Evolutionary conservation across 2,888 invertebrate species (phyloP).

Genomic region (Cerceris rybyensis): DNA sequence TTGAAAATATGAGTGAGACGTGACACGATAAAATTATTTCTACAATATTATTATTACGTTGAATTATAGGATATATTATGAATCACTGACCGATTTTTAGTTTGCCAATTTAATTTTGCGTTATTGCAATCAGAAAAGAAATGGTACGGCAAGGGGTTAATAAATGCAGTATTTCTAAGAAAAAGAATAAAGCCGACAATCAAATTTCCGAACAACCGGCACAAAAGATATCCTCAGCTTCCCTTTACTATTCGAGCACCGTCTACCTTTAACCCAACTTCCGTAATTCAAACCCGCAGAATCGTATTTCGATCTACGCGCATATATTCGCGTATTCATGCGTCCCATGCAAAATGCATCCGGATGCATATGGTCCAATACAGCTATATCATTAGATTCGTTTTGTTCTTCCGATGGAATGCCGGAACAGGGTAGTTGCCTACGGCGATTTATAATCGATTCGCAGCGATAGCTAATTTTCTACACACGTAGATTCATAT

Average conservation of each 20-base stretch:
- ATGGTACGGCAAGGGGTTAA: too few relatives aligned
- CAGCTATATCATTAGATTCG: neutral
- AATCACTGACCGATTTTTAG: too few relatives aligned
- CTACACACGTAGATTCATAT: neutral
- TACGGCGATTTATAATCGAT: slow-evolving; percentile 26
- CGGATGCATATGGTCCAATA: neutral
- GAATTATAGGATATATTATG: too few relatives aligned
- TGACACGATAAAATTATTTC: too few relatives aligned
- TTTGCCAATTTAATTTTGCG: too few relatives aligned
- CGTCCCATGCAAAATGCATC: neutral
- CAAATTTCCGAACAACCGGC: too few relatives aligned
- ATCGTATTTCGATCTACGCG: slow-evolving; percentile 39
- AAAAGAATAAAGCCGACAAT: neutral
- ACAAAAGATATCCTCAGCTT: too few relatives aligned
- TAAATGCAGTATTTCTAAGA: neutral
- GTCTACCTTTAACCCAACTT: neutral
- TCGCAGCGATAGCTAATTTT: neutral
- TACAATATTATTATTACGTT: too few relatives aligned
- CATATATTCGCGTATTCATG: neutral
- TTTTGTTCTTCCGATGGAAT: slow-evolving; percentile 41
- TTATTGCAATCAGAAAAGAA: too few relatives aligned
- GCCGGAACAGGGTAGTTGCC: slow-evolving; percentile 18
- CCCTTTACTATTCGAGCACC: neutral
- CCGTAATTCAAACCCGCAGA: slow-evolving; percentile 62
- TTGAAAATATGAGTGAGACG: too few relatives aligned